These are phyloP conservation scores for Sitta carolinensis DNA, from an alignment of 2,797 vertebrate genomes.

Conservation along the genomic window DNA sequence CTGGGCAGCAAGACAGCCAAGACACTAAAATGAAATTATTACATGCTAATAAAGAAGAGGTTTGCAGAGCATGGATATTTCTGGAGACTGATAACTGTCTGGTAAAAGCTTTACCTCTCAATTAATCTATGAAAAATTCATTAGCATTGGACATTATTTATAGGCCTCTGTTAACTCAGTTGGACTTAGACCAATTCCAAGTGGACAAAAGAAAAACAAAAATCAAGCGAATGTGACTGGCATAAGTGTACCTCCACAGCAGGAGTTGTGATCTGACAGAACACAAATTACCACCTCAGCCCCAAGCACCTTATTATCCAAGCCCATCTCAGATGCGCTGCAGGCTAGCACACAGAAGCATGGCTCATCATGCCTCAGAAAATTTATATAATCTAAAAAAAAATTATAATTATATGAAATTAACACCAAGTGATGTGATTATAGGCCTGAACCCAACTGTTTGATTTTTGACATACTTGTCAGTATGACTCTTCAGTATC, in stretches of 20 bases:
- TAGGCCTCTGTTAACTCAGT: background rate
- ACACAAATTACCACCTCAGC: background rate
- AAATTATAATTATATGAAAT: background rate
- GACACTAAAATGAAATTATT: constrained; percentile 49
- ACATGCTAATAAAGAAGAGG: constrained; percentile 27
- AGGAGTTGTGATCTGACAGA: background rate
- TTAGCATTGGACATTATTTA: constrained; percentile 43
- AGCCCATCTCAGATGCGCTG: background rate
- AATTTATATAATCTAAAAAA: background rate
- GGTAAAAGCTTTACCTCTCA: constrained; percentile 31
- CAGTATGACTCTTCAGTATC: background rate
- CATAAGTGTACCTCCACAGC: background rate
- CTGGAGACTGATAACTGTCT: constrained; percentile 49
- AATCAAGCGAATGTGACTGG: background rate
- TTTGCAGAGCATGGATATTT: constrained; percentile 24
- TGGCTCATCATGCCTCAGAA: background rate
- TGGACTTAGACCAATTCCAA: constrained; percentile 21
- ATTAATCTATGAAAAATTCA: constrained; percentile 53
- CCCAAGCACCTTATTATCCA: background rate
- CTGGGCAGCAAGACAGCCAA: constrained; percentile 11
- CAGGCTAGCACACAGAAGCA: background rate
- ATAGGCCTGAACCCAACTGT: background rate
- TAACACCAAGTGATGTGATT: background rate
- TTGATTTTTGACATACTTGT: background rate
- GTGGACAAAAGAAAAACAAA: constrained; percentile 31